Percentiles rank a stretch among this genome's conserved stretches.
phyloP scores from a whole-genome alignment of 2,113 vertebrate species.

The Spea bombifrons region DNA sequence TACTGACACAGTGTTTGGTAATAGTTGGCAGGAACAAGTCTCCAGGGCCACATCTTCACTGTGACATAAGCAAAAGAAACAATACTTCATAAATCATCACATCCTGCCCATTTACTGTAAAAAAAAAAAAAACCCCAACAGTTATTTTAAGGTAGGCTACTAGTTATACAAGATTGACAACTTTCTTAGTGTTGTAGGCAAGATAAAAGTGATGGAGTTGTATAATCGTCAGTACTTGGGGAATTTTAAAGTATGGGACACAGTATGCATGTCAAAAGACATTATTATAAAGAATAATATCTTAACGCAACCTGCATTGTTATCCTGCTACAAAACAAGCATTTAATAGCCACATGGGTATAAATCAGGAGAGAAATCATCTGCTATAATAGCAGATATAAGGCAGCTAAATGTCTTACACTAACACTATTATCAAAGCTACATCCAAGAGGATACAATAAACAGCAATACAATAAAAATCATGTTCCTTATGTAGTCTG shows the following conservation, averaged over 20 bases:
- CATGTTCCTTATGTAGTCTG: no score
- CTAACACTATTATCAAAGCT: no score
- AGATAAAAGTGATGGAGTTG: background rate
- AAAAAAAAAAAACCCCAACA: slow-evolving; percentile 45
- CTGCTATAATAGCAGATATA: no score
- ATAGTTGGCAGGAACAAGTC: slow-evolving; percentile 49
- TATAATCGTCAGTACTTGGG: background rate
- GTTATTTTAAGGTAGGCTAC: slow-evolving; percentile 50
- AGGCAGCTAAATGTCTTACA: no score
- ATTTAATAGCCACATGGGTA: background rate
- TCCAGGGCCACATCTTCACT: slow-evolving; percentile 46
- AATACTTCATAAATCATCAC: slow-evolving; percentile 52
- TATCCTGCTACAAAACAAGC: background rate
- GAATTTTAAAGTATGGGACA: no score
- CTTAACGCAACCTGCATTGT: background rate
- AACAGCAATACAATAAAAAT: no score
- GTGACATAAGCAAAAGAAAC: slow-evolving; percentile 55
- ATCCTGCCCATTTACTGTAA: slow-evolving; percentile 45
- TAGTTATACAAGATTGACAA: slow-evolving; percentile 5
- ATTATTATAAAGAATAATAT: background rate
- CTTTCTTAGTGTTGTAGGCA: background rate
- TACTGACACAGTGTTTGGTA: slow-evolving; percentile 45
- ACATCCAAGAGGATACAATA: no score
- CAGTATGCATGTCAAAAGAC: background rate
- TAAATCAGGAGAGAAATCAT: background rate